Evolutionary conservation across 2,888 invertebrate genomes (phyloP).

Genomic region (Heliconius charithonia): DNA sequence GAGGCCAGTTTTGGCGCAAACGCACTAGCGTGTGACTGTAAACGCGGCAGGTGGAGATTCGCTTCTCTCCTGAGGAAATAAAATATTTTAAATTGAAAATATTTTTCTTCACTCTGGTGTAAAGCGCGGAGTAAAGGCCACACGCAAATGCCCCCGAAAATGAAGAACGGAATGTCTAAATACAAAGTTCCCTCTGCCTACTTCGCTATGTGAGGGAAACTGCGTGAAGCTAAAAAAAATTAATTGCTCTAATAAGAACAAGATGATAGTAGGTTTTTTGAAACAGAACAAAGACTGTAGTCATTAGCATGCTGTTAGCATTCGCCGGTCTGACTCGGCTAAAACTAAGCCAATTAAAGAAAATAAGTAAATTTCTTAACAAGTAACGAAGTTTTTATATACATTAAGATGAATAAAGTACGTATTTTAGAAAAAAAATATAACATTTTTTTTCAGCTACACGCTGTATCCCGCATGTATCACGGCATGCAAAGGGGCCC

Average conservation of each 20-base stretch:
- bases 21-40: not conserved
- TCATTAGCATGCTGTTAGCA: conserved; percentile 12
- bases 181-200: too few species aligned
- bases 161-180: not conserved
- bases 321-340: conserved; percentile 13
- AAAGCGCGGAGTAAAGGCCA: too few species aligned
- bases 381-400: conserved; percentile 5
- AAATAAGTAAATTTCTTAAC: conserved; percentile 12
- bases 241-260: not conserved
- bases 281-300: conserved; percentile 3
- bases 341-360: conserved; percentile 14
- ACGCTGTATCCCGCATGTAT: too few species aligned
- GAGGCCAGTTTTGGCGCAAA: not conserved
- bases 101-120: too few species aligned
- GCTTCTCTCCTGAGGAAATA: too few species aligned
- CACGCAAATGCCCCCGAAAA: too few species aligned
- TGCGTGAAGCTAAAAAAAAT: too few species aligned
- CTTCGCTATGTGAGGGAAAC: too few species aligned
- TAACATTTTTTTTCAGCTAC: not conserved
- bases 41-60: too few species aligned
- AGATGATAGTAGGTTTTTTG: not conserved
- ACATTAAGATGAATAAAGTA: not conserved
- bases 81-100: too few species aligned
- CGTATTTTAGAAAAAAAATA: not conserved
- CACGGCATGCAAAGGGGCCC: too few species aligned